Evolutionary conservation across 2,113 vertebrate species (phyloP).

Genomic region (Ivindomyrus marchei): DNA sequence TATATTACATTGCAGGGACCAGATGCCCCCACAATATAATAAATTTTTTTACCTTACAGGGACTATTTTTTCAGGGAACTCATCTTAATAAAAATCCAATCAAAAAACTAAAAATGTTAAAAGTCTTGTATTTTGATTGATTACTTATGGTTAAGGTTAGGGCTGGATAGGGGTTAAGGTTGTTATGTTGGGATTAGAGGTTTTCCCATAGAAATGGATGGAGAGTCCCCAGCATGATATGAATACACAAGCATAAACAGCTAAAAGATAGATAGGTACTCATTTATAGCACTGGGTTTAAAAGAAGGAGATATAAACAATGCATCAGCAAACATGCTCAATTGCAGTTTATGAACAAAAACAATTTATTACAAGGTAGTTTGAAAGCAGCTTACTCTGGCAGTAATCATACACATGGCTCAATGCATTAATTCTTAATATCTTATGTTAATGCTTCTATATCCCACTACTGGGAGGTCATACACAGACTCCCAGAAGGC

Average conservation of each 20-base stretch:
- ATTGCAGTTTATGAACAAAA: background rate
- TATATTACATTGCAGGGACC: background rate
- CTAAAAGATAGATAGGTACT: background rate
- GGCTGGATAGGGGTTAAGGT: background rate
- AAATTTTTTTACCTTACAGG: background rate
- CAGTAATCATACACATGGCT: background rate
- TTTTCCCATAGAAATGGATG: background rate
- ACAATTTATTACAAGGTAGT: background rate
- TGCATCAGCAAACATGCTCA: background rate
- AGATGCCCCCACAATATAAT: background rate
- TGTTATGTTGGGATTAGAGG: background rate
- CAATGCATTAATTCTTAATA: background rate
- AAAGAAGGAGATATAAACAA: background rate
- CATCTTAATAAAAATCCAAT: too few species aligned
- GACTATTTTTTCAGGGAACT: background rate
- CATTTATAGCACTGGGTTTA: background rate
- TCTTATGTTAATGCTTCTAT: background rate
- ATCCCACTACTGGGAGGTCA: background rate
- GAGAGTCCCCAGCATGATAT: background rate
- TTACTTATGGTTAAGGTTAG: background rate
- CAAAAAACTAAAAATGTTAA: too few species aligned
- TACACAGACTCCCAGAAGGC: background rate
- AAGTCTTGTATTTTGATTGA: background rate
- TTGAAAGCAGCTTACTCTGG: background rate
- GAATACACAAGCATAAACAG: background rate